Evolutionary conservation across 1,140 invertebrate species (phyloP), one percentile per base, ranked within the genome.

Genomic region (Drosophila yakuba): DNA sequence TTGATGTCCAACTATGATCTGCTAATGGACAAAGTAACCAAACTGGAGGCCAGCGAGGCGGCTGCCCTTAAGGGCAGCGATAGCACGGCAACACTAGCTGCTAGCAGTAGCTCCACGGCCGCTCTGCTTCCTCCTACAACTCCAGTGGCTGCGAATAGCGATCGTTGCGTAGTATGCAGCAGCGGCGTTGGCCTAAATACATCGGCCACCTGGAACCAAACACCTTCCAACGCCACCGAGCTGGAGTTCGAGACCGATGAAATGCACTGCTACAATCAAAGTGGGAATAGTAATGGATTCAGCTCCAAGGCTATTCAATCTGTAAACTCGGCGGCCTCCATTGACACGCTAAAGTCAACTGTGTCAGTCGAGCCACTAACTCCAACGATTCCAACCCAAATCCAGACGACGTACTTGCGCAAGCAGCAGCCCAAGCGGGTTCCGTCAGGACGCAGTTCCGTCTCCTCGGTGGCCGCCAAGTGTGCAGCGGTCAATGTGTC

Each of bases 191-290:
- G 36, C 1, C 17, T 78, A 0, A 63, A 20, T 36, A 38, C 52
- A n/a, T 74, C 95, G 15, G 86, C 78, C 44, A 90, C 91, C n/a
- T 92, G 64, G 64, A 68, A 92, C 39, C 90, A 95, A 69, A 95
- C 95, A 3, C 95, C 95, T 0, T 95, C 95, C 1, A 95, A 95
- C 76, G 95, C 95, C 48, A 95, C 95, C 3, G 95, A 95, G 86
- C 93, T 95, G 91, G 95, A 95, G 83, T 95, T 94, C 62, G 94
- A 94, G 75, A 94, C 94, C 72, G 94, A 94, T 44, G 93, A 94
- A 7, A 58, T 90, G 45, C 91, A 91, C 41, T 89, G 81, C 54
- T 90, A 79, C 44, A 80, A 75, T 43, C 84, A 83, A 11, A 78
- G 50, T n/a, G 60, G 47, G 25, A 83, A 61, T 32, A 64, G 48